Evolutionary conservation across 2,888 invertebrate genomes (phyloP).

Genomic region (Xylophagus ater): DNA sequence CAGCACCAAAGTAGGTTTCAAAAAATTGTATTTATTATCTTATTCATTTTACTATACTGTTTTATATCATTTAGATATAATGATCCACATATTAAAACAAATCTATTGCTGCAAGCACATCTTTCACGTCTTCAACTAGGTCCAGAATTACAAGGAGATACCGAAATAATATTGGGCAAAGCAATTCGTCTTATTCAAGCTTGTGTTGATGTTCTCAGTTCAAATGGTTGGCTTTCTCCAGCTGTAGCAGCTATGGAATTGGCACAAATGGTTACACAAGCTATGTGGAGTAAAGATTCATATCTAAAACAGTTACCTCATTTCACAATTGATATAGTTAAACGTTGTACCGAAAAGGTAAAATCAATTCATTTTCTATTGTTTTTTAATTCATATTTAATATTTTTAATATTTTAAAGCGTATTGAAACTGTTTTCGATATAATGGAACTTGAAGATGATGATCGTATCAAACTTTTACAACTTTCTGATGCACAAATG

Average conservation of each 20-base stretch:
- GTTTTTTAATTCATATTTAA: slow-evolving; percentile 34
- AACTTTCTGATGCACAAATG: slow-evolving; percentile 79
- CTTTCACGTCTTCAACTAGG: slow-evolving; percentile 87
- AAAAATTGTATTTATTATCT: not conserved
- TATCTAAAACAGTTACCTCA: slow-evolving; percentile 95
- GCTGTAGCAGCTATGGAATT: slow-evolving; percentile 99
- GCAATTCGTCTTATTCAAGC: slow-evolving; percentile 83
- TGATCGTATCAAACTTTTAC: slow-evolving; percentile 65
- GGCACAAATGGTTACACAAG: slow-evolving; percentile 99
- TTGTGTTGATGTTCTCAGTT: slow-evolving; percentile 90
- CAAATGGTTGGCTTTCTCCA: slow-evolving; percentile 96
- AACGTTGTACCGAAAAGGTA: slow-evolving; percentile 75
- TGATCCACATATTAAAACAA: slow-evolving; percentile 95
- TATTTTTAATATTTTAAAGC: slow-evolving; percentile 27
- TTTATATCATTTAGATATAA: slow-evolving; percentile 62
- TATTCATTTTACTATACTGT: not conserved
- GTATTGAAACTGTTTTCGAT: slow-evolving; percentile 63
- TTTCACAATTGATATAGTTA: slow-evolving; percentile 78
- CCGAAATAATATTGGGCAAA: slow-evolving; percentile 73
- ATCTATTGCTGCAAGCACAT: slow-evolving; percentile 90
- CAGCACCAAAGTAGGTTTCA: slow-evolving; percentile 55
- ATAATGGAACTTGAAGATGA: slow-evolving; percentile 76
- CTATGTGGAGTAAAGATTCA: slow-evolving; percentile 99
- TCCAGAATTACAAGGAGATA: slow-evolving; percentile 94
- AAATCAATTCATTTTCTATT: not conserved